These are phyloP conservation scores for Cheilosia soror DNA, from an alignment of 2,888 invertebrate species.

Conservation along the genomic window DNA sequence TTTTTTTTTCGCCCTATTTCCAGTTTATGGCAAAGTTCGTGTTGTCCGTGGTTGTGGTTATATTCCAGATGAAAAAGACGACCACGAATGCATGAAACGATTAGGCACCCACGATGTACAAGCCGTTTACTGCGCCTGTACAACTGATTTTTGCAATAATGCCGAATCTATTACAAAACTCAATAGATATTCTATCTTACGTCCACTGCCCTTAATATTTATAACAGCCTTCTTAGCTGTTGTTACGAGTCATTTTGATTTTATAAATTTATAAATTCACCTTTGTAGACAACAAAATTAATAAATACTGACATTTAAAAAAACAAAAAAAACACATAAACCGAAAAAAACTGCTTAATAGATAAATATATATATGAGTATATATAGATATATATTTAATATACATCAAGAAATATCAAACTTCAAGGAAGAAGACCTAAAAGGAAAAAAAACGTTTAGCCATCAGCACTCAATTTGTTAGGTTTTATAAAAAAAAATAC, in stretches of 20 bases:
- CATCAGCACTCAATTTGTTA: constrained; percentile 54
- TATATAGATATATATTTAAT: constrained; percentile 62
- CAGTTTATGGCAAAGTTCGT: constrained; percentile 90
- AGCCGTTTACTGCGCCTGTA: constrained; percentile 91
- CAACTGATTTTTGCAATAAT: constrained; percentile 90
- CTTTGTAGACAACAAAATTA: constrained; percentile 53
- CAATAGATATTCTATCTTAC: constrained; percentile 78
- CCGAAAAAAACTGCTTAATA: constrained; percentile 73
- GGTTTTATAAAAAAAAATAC: constrained; percentile 56
- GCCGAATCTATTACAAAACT: constrained; percentile 80
- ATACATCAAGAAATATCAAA: constrained; percentile 47
- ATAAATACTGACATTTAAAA: constrained; percentile 49
- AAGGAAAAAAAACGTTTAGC: constrained; percentile 39
- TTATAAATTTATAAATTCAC: constrained; percentile 78
- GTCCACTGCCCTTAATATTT: constrained; percentile 78
- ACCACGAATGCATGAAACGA: constrained; percentile 87
- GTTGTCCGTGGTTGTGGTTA: constrained; percentile 93
- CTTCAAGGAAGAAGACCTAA: constrained; percentile 76
- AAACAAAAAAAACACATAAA: constrained; percentile 65
- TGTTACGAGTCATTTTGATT: constrained; percentile 74
- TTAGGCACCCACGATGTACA: constrained; percentile 90
- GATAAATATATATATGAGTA: constrained; percentile 76
- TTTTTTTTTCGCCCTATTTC: constrained; percentile 76
- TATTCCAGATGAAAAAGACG: constrained; percentile 87
- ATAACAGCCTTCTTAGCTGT: constrained; percentile 78